Percentiles rank a stretch among this genome's conserved stretches.
Evolutionary conservation across 2,113 vertebrate genomes (phyloP).

Genomic region (Lycocorax pyrrhopterus): DNA sequence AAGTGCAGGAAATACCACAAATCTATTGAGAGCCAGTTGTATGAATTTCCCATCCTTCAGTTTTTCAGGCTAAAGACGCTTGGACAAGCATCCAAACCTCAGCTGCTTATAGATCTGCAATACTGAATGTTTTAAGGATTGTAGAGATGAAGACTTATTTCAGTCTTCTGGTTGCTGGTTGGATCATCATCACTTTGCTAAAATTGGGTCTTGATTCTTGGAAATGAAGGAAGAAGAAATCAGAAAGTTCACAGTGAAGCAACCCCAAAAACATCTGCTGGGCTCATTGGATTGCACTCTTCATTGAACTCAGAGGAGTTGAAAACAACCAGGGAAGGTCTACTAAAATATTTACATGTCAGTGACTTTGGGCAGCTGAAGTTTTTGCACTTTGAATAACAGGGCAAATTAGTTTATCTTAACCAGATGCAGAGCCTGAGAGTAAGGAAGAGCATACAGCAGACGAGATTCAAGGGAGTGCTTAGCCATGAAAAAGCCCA

Average conservation of each 20-base stretch:
- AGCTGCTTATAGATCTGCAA: background rate
- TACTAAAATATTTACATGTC: background rate
- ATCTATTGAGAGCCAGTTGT: background rate
- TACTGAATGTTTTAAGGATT: background rate
- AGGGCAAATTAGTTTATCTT: background rate
- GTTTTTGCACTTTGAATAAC: background rate
- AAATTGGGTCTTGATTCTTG: constrained; percentile 50
- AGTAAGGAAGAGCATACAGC: background rate
- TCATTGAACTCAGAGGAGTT: background rate
- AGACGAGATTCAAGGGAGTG: background rate
- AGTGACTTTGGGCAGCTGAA: background rate
- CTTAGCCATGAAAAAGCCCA: background rate
- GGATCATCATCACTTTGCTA: constrained; percentile 30
- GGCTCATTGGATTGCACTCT: constrained; percentile 8
- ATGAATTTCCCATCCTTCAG: background rate
- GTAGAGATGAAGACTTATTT: background rate
- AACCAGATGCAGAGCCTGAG: background rate
- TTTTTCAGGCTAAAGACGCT: background rate
- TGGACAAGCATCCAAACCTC: background rate
- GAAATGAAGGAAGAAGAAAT: constrained; percentile 40
- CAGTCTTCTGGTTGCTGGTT: background rate
- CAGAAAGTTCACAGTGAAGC: constrained; percentile 47
- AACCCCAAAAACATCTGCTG: constrained; percentile 49
- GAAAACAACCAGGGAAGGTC: background rate
- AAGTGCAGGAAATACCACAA: constrained; percentile 50